Base-by-base conservation (phyloP, 2,888 invertebrate species). In the Chrysina gloriosa region DNA sequence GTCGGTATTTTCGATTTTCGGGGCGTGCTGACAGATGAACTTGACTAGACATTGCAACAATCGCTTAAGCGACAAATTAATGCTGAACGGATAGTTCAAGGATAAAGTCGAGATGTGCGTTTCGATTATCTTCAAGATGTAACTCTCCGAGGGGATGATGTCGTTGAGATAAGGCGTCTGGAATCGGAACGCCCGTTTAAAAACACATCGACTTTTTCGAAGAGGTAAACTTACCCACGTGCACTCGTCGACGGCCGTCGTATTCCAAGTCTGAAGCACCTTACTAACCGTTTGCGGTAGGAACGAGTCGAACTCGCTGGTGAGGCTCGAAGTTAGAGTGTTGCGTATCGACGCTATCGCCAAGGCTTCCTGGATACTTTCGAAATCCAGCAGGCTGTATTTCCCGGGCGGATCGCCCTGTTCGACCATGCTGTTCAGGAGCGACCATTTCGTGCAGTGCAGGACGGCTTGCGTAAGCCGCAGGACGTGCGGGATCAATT, bases 101-200 rank as follows among this genome's bases (percentile, higher is more conserved):
- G 91, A 90, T 9, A 92, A 81, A 1, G 89, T 88, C 45, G 87
- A 86, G 64, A 90, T 84, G 77, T 92, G 91, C 23, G 88, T 86
- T 71, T 86, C 88, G 31, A 94, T 89, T 3, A 94, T 89, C 63
- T 89, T 89, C n/a, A 93, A 85, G 1, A 94, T 89, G 73, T 92
- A 74, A 76, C 91, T 93, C 80, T 95, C 95, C 0, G 92, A 90
- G 9, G 95, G 94, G 71, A 95, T 91, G 34, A 93, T 89, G 79
- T 95, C 93, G 70, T 89, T 89, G 34, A 90, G 86, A 82, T 90
- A 92, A 16, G 89, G 89, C 29, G 88, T 87, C 92, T 92, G 83
- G 36, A 80, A 79, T 16, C 1, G 7, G 16, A 39, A 29, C 29
- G 7, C 29, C 29, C 29, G 3, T 3, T 29, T 5, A 5, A 29